Conservation (phyloP, 2,888 invertebrate genomes). For the Tanytarsus gracilentus region DNA sequence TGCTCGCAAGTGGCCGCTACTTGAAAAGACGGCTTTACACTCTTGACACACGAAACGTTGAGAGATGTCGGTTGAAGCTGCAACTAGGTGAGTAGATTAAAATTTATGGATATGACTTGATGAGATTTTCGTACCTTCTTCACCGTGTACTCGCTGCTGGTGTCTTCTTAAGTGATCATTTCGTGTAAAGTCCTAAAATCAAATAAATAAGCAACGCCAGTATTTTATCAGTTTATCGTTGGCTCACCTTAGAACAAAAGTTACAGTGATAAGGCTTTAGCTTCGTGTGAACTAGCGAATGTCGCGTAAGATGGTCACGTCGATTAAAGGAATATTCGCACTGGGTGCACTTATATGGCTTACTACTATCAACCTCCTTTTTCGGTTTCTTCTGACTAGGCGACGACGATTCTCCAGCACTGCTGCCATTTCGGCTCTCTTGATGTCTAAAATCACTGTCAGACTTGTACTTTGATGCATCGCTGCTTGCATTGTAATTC, state of each 20-base stretch:
- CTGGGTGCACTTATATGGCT: conserved; percentile 11
- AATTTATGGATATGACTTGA: background rate
- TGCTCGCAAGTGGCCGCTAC: conserved; percentile 13
- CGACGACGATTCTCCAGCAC: background rate
- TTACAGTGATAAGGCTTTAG: conserved; percentile 20
- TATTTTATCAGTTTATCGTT: background rate
- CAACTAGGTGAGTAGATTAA: background rate
- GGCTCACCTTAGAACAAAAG: conserved; percentile 11
- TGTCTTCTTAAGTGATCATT: conserved; percentile 19
- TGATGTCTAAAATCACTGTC: background rate
- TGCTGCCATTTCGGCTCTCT: background rate
- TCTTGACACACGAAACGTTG: conserved; percentile 16
- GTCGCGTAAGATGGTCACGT: conserved; percentile 9
- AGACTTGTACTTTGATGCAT: background rate
- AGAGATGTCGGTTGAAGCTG: conserved; percentile 4
- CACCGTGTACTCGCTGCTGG: conserved; percentile 15
- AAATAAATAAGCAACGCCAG: background rate
- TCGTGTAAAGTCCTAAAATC: conserved; percentile 12
- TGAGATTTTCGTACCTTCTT: background rate
- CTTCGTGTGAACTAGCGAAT: conserved; percentile 11
- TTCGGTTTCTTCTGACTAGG: conserved; percentile 1
- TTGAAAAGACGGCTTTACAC: conserved; percentile 16
- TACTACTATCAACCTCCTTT: conserved; percentile 15
- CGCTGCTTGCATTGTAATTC: background rate
- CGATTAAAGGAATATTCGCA: conserved; percentile 15